Evolutionary conservation across 1,140 invertebrate genomes (phyloP).

Genomic region (Drosophila subobscura): DNA sequence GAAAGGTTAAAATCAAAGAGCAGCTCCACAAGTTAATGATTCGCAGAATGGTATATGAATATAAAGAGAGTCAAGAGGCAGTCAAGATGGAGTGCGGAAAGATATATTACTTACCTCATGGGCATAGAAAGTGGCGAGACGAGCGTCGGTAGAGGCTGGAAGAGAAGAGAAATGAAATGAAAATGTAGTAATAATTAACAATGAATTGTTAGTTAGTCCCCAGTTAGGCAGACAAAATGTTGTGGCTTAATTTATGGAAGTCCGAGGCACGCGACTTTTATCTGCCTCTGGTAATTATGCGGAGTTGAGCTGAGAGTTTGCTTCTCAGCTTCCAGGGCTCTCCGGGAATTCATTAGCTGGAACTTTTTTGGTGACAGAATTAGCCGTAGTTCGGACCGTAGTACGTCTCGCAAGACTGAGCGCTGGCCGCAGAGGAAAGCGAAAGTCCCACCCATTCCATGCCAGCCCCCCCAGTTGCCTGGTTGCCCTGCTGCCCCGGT

Average conservation of each 20-base stretch:
- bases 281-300: constrained; percentile 56
- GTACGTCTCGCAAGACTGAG: constrained; percentile 52
- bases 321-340: constrained; percentile 10
- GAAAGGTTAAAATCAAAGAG: constrained; percentile 16
- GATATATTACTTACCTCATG: constrained; percentile 49
- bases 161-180: constrained; percentile 28
- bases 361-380: constrained; percentile 67
- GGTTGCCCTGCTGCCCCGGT: not conserved
- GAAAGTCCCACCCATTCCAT: constrained; percentile 68
- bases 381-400: constrained; percentile 23
- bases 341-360: constrained; percentile 56
- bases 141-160: not conserved
- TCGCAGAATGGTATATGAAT: constrained; percentile 38
- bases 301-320: constrained; percentile 52
- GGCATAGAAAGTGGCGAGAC: constrained; percentile 39
- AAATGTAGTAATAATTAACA: constrained; percentile 66
- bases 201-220: constrained; percentile 49
- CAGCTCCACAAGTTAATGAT: constrained; percentile 26
- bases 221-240: constrained; percentile 39
- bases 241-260: constrained; percentile 56
- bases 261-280: constrained; percentile 67
- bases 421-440: constrained; percentile 63
- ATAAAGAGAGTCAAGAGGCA: constrained; percentile 16
- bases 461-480: constrained; percentile 5
- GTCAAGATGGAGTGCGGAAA: constrained; percentile 25